Evolutionary conservation across 2,797 vertebrate genomes (phyloP).

Genomic region (Ptychadena robeensis): DNA sequence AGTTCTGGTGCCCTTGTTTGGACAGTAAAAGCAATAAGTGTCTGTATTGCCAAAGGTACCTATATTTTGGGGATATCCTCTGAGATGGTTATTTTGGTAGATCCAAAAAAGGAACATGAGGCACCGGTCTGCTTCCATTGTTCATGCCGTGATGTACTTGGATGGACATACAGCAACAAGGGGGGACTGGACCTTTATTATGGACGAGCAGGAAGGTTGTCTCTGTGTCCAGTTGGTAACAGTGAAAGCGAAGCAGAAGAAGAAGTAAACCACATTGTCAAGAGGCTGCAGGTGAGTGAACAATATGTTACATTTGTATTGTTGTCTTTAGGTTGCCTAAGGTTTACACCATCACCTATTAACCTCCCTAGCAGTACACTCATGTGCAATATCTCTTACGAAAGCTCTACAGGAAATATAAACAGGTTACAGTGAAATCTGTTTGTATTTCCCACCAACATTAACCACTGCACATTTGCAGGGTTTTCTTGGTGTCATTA

Average conservation of each 20-base stretch:
- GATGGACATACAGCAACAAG: conserved; percentile 79
- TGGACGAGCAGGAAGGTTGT: conserved; percentile 83
- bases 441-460: too few relatives aligned
- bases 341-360: too few relatives aligned
- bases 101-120: conserved; percentile 72
- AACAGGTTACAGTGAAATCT: too few relatives aligned
- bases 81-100: conserved; percentile 85
- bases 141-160: conserved; percentile 88
- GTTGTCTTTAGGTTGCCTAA: too few relatives aligned
- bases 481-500: too few relatives aligned
- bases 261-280: conserved; percentile 86
- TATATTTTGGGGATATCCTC: conserved; percentile 82
- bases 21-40: conserved; percentile 73
- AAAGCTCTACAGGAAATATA: too few relatives aligned
- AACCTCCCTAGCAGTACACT: too few relatives aligned
- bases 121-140: conserved; percentile 86
- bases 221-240: conserved; percentile 73
- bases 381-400: too few relatives aligned
- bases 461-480: too few relatives aligned
- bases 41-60: conserved; percentile 19
- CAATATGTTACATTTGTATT: too few relatives aligned
- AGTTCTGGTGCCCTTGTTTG: conserved; percentile 82
- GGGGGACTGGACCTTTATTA: conserved; percentile 88
- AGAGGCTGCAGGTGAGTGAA: conserved; percentile 85
- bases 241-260: conserved; percentile 77